These are phyloP conservation scores for Diploptera punctata DNA, from an alignment of 2,888 invertebrate genomes.

Conservation along the genomic window DNA sequence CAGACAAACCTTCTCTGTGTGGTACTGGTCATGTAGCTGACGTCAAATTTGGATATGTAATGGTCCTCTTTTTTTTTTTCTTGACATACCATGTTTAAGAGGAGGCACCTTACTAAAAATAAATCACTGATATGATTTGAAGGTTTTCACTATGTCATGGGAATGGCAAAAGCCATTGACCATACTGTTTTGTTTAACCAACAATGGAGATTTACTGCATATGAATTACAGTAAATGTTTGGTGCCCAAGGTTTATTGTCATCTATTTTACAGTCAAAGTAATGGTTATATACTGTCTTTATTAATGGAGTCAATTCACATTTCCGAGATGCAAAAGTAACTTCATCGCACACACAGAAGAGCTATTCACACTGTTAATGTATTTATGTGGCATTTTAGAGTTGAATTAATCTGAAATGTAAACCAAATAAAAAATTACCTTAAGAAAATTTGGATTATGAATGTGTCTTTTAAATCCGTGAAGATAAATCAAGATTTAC, in stretches of 20 bases:
- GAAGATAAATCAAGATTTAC: too few species aligned
- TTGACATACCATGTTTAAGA: slow-evolving; percentile 11
- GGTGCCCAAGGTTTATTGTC: background rate
- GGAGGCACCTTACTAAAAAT: background rate
- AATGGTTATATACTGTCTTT: background rate
- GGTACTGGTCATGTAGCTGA: background rate
- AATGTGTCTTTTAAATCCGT: too few species aligned
- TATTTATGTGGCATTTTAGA: too few species aligned
- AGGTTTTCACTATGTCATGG: background rate
- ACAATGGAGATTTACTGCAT: background rate
- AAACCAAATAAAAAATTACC: too few species aligned
- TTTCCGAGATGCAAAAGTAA: slow-evolving; percentile 10
- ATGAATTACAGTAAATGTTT: background rate
- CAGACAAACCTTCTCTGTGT: background rate
- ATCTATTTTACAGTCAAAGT: background rate
- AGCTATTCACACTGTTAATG: too few species aligned
- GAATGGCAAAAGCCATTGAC: slow-evolving; percentile 1
- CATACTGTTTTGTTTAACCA: background rate
- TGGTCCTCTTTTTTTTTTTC: background rate
- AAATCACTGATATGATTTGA: slow-evolving; percentile 2
- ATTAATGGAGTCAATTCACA: background rate
- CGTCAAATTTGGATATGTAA: background rate
- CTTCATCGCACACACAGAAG: background rate
- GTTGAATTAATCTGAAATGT: too few species aligned
- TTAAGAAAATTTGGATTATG: too few species aligned